Base-by-base conservation (phyloP, 2,888 invertebrate genomes). In the Lasioglossum marginatum region DNA sequence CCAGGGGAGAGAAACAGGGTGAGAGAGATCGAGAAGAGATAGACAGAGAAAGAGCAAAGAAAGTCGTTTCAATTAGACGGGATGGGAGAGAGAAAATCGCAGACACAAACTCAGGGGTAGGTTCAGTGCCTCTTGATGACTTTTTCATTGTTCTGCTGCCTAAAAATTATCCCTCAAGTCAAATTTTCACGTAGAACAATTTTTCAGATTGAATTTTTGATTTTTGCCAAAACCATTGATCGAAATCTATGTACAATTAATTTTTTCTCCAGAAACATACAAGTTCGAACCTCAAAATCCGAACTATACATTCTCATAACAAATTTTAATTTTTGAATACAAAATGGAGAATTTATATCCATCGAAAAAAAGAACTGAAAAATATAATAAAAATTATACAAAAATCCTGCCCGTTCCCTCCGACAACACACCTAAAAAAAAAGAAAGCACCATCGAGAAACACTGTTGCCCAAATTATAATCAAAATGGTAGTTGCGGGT, bases 41-140 rank as follows among this genome's bases (percentile, higher is more conserved):
- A 71, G 43, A 71, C 27, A 71, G 43, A 71, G 70, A 70, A 40
- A 76, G 37, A 86, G 84, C 85, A 57, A 66, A 87, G 78, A 72
- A 72, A 72, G 72, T 72, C 45, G 27, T 23, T 72, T 45, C 3
- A 40, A 71, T 43, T 43, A 43, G 43, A 45, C 19, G n/a, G 45
- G 48, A 23, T 4, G 74, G 60, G 81, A 45, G 37, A 74, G 34
- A 57, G 37, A 40, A 60, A 60, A 76, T 34, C 27, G 76, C 43
- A 34, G 52, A 19, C 63, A 66, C 16, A 66, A 45, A 43, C n/a
- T 40, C 19, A 10, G 43, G n/a, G 71, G 23, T 34, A 40, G 40
- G 12, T 70, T n/a, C n/a, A 70, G n/a, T 70, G 70, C 70, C 70
- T 37, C 70, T 70, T 40, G 70, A 70, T 70, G 70, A 14, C n/a